Conservation (phyloP, 2,113 vertebrate species). For the Perccottus glenii region DNA sequence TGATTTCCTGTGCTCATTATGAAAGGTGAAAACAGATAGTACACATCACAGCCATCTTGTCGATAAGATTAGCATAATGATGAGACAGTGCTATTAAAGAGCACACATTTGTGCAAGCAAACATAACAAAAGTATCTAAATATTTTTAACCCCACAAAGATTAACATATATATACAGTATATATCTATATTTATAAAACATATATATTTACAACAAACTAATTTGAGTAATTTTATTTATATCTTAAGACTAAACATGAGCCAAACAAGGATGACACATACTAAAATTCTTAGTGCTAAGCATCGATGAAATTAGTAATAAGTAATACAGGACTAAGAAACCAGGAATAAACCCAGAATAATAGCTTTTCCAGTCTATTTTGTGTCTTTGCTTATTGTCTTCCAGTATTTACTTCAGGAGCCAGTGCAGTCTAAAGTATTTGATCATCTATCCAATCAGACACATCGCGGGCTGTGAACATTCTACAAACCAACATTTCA, state of each 20-base stretch:
- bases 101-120: not conserved
- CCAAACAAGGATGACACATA: no score
- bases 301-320: no score
- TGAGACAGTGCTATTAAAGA: conserved; percentile 47
- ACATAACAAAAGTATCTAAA: not conserved
- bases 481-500: conserved; percentile 8
- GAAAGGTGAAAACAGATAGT: conserved; percentile 62
- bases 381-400: not conserved
- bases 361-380: not conserved
- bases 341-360: no score
- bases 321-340: no score
- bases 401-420: not conserved
- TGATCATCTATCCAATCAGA: not conserved
- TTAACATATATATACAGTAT: no score
- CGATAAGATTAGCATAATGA: conserved; percentile 48
- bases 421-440: not conserved
- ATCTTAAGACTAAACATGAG: no score
- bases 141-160: no score
- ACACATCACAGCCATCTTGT: conserved; percentile 50
- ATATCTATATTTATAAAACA: no score
- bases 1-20: conserved; percentile 64
- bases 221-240: no score
- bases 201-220: no score
- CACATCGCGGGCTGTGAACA: not conserved
- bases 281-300: no score